Base-by-base conservation (phyloP, 2,113 vertebrate genomes). In the Callipepla squamata region DNA sequence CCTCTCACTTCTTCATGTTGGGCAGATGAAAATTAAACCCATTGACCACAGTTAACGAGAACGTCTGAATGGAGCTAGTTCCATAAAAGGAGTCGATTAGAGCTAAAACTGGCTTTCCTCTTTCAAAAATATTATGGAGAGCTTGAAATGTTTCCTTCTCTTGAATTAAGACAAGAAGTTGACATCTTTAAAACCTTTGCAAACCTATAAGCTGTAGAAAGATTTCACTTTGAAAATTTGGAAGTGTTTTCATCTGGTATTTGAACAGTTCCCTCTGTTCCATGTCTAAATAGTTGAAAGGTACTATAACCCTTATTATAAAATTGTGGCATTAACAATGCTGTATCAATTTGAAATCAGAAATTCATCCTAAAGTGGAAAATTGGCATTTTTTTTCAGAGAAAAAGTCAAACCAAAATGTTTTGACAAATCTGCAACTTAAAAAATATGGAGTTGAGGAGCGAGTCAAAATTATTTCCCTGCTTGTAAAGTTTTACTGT, bases 351-450 rank as follows among this genome's bases (percentile, higher is more conserved):
- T 89, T 69, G 25, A 91, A 94, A 91, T 36, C 23, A 19, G 72
- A 77, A 87, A 92, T 74, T 89, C 40, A 65, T 74, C 83, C 66
- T 44, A 38, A 83, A 78, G 89, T 77, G 45, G 85, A 94, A 94
- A 95, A 91, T 40, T 72, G 85, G 85, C 90, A 90, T 94, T 93
- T 96, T 96, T 95, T 96, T 95, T 93, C 57, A 62, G 65, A 72
- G 91, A 87, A 92, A 95, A 95, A 87, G 85, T 94, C 94, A 92
- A 85, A 67, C 89, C 70, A 88, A 96, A 94, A 90, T 92, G 82
- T 92, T 95, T 92, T 95, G 91, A 92, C 93, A 96, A 59, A 34
- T 34, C 86, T 82, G 21, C 76, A 95, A 87, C 69, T 87, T 80
- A 26, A 75, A 89, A 95, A 92, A 80, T 61, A 68, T 7, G 76